Evolutionary conservation across 2,113 vertebrate species (phyloP).

Genomic region (Heterotis niloticus): DNA sequence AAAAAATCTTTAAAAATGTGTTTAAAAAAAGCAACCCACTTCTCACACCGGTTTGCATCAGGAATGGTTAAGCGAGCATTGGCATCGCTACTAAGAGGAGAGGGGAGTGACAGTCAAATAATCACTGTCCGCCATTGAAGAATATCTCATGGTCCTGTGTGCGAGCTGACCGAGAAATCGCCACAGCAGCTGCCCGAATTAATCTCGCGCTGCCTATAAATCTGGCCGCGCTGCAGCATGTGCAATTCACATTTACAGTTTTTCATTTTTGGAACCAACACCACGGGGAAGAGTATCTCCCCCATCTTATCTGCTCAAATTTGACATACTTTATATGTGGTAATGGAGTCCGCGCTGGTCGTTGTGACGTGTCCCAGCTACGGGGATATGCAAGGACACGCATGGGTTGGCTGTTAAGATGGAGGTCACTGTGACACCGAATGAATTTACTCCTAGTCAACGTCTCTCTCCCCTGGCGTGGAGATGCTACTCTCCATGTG

Average conservation of each 20-base stretch:
- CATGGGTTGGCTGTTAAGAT: constrained; percentile 29
- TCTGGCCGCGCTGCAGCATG: not conserved
- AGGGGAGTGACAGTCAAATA: not conserved
- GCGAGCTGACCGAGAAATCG: not conserved
- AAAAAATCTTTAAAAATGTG: not conserved
- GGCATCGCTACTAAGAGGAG: not conserved
- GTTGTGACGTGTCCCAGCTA: constrained; percentile 28
- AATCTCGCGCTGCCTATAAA: constrained; percentile 14
- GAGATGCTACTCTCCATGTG: not conserved
- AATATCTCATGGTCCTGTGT: constrained; percentile 8
- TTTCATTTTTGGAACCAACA: not conserved
- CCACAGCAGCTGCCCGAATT: not conserved
- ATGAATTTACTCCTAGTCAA: constrained; percentile 28
- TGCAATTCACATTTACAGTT: not conserved
- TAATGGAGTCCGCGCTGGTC: constrained; percentile 18
- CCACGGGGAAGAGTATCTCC: not conserved
- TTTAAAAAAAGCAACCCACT: not conserved
- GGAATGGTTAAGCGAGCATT: not conserved
- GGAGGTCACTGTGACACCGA: constrained; percentile 35
- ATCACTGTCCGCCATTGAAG: constrained; percentile 11
- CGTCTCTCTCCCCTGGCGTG: not conserved
- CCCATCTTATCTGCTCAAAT: constrained; percentile 13
- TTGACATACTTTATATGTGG: constrained; percentile 32
- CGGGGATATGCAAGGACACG: constrained; percentile 21
- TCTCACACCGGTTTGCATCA: not conserved